Base-by-base conservation (phyloP, 2,797 vertebrate genomes). In the Lepus oiostolus region DNA sequence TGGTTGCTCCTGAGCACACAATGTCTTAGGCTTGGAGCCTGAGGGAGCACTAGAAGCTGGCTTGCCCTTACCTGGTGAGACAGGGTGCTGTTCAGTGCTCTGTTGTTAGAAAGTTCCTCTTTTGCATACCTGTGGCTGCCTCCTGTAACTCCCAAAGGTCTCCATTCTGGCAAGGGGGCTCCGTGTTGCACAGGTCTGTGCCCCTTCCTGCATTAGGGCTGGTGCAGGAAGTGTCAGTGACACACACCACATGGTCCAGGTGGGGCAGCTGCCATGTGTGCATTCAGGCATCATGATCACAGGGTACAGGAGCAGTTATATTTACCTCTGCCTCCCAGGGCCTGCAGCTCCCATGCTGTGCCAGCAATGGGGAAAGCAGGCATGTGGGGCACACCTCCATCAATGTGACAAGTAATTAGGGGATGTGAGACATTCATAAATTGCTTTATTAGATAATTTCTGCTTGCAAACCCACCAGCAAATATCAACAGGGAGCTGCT, bases 381-480 rank as follows among this genome's bases (percentile, higher is more conserved):
- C 96, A 35, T 4, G 0, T 0, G 0, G 95, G 96, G 97, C 96
- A 94, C 91, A 93, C 92, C 95, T 97, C 88, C 0, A 2, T 96
- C 98, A 94, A 58, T 97, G 93, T 98, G 98, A 98, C 97, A 97
- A 98, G 97, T 92, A 98, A 98, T 98, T 98, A 98, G 95, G 91
- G 91, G 96, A 98, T 62, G 97, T 21, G 96, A 98, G 97, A 97
- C 70, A 93, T 97, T 98, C 95, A 97, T 97, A 97, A 97, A 97
- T 98, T 89, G 95, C 97, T 98, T 98, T 98, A 98, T 98, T 98
- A 97, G 98, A 97, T 97, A 97, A 98, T 98, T 96, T 95, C 76
- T 63, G 97, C 96, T 94, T 91, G 11, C 97, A 97, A 98, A 97
- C 85, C 97, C 95, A 95, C 4, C 97, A 98, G 93, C 96, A 96